Evolutionary conservation across 1,140 invertebrate species (phyloP), one percentile per base, ranked within the genome.

Genomic region (Ooceraea biroi): DNA sequence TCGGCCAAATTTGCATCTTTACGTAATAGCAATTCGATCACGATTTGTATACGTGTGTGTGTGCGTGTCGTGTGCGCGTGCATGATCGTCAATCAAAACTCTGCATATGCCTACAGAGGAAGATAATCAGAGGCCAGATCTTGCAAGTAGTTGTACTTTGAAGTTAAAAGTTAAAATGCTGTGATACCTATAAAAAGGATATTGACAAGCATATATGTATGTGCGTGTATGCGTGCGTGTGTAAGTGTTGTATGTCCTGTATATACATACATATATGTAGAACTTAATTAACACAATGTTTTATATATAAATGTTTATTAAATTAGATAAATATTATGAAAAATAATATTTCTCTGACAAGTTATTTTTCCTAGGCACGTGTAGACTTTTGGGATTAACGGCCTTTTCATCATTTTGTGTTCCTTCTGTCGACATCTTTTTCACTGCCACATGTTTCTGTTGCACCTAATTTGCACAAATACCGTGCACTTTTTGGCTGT

Each of bases 401-500:
- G 12, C n/a, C 36, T 65, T 50, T 25, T 76, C 57, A 60, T 10
- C 19, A 30, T 48, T 66, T 1, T 57, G 41, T 63, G 36, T 58
- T 12, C 44, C 22, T 41, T 68, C 19, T 27, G 41, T 36, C 60
- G n/a, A 63, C n/a, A 14, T 63, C 22, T 63, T 57, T 80, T 71
- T 80, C 65, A 68, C 22, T 44, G 44, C 48, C 19, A 22, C 36
- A n/a, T 57, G 0, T 48, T 78, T 78, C 57, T 55, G 69, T 74
- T 80, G 78, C 78, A 82, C 78, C 10, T n/a, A 30, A 60, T 46
- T 44, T 19, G 69, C 69, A 72, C 69, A 72, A 61, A 55, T 41
- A 22, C 58, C 65, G 63, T 72, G 52, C 41, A 74, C 44, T 27
- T 41, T 74, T 61, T 60, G 12, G 57, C 14, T 82, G 36, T 69